Conservation (phyloP, 2,888 invertebrate species). For the Agrochola lychnidis region DNA sequence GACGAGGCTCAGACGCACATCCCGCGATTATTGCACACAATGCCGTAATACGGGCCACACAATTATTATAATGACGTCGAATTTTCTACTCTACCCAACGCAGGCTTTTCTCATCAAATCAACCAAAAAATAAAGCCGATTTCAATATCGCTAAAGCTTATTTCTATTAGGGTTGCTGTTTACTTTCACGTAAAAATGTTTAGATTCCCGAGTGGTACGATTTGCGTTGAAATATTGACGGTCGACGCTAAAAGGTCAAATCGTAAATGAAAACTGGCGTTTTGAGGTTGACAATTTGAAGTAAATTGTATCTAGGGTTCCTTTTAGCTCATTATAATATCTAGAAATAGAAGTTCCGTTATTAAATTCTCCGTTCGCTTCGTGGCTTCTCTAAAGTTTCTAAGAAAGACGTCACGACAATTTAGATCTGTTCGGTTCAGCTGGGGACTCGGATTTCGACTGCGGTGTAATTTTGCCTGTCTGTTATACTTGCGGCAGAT, state of each 20-base stretch:
- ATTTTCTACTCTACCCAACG: slow-evolving; percentile 10
- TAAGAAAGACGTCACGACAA: slow-evolving; percentile 33
- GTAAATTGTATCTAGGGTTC: neutral
- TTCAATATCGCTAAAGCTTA: slow-evolving; percentile 42
- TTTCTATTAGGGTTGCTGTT: slow-evolving; percentile 32
- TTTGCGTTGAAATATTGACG: slow-evolving; percentile 25
- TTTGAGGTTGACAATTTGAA: slow-evolving; percentile 23
- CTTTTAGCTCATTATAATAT: neutral
- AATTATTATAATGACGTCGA: slow-evolving; percentile 57
- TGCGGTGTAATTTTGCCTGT: slow-evolving; percentile 47
- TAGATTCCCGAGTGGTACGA: slow-evolving; percentile 35
- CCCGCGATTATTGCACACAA: slow-evolving; percentile 32
- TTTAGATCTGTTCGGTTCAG: slow-evolving; percentile 32
- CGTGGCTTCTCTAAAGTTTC: slow-evolving; percentile 21
- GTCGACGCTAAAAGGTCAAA: slow-evolving; percentile 29
- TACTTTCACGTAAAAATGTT: slow-evolving; percentile 42
- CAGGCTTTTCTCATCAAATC: slow-evolving; percentile 27
- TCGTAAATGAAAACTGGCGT: slow-evolving; percentile 44
- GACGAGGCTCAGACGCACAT: slow-evolving; percentile 18
- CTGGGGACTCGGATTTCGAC: slow-evolving; percentile 33
- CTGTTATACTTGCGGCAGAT: slow-evolving; percentile 30
- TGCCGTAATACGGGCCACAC: slow-evolving; percentile 26
- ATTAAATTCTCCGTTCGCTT: slow-evolving; percentile 42
- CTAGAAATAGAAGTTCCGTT: slow-evolving; percentile 29
- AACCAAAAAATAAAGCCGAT: slow-evolving; percentile 47